phyloP scores from a whole-genome alignment of 2,888 invertebrate genomes.

The Tuberolachnus salignus region DNA sequence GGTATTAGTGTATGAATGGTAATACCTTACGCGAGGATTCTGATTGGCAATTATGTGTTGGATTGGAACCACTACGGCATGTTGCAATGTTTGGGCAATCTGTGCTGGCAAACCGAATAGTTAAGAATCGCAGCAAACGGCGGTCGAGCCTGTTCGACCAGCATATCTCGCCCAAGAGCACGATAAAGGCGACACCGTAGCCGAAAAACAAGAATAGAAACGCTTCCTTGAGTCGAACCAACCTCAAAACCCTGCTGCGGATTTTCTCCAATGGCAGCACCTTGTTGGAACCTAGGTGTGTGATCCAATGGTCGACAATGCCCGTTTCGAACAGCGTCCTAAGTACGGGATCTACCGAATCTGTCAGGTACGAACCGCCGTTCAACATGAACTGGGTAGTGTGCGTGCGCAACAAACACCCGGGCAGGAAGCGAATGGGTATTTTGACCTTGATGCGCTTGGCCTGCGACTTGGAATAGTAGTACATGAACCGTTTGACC shows the following conservation, averaged over 20 bases:
- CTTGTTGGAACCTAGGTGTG: constrained; percentile 58
- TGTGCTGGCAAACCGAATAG: too few relatives aligned
- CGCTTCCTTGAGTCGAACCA: constrained; percentile 56
- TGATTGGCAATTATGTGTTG: too few relatives aligned
- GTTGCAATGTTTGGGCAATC: too few relatives aligned
- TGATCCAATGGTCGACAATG: constrained; percentile 57
- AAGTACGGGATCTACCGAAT: constrained; percentile 53
- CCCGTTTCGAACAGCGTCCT: constrained; percentile 58
- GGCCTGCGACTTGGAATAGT: constrained; percentile 57
- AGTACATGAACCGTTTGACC: constrained; percentile 58
- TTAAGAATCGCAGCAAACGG: background rate
- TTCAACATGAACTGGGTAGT: constrained; percentile 58
- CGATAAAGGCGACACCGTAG: constrained; percentile 40
- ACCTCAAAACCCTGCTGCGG: constrained; percentile 54
- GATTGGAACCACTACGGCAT: background rate
- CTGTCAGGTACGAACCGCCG: constrained; percentile 55
- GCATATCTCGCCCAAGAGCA: constrained; percentile 56
- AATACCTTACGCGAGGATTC: background rate
- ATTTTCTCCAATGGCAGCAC: constrained; percentile 57
- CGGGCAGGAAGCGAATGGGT: constrained; percentile 58
- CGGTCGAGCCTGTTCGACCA: background rate
- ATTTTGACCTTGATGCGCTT: constrained; percentile 57
- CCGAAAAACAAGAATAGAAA: constrained; percentile 55
- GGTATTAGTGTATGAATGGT: background rate
- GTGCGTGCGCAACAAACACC: constrained; percentile 58